Conservation (phyloP, 2,888 invertebrate genomes). For the Lottia gigantea region DNA sequence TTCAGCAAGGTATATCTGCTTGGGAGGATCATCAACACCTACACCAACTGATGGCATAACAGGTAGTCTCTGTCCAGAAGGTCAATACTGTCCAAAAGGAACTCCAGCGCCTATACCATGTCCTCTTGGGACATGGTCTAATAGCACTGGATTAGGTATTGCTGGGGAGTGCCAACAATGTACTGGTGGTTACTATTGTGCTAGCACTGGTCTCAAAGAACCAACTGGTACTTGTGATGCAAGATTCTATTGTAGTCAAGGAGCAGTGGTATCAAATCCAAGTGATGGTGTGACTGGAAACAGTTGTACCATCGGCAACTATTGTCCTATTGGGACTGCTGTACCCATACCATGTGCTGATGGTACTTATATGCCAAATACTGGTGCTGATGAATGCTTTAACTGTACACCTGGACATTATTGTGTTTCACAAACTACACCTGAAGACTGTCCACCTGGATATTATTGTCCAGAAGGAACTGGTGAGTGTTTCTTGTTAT, state of each 20-base stretch:
- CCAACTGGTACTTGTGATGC: slow-evolving; percentile 58
- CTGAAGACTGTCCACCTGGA: slow-evolving; percentile 58
- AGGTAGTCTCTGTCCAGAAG: slow-evolving; percentile 57
- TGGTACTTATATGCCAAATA: slow-evolving; percentile 54
- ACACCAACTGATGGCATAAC: slow-evolving; percentile 59
- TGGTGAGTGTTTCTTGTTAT: background rate
- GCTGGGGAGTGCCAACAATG: slow-evolving; percentile 40
- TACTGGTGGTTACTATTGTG: slow-evolving; percentile 56
- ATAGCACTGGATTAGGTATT: slow-evolving; percentile 50
- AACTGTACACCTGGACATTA: slow-evolving; percentile 59
- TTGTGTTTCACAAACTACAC: slow-evolving; percentile 50
- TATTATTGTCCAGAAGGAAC: slow-evolving; percentile 61
- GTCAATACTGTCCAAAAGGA: slow-evolving; percentile 56
- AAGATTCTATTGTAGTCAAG: slow-evolving; percentile 57
- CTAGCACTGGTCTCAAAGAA: slow-evolving; percentile 49
- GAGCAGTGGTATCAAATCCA: slow-evolving; percentile 52
- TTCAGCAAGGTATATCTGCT: slow-evolving; percentile 56
- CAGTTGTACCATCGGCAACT: slow-evolving; percentile 59
- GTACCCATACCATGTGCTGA: slow-evolving; percentile 49
- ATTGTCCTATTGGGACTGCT: slow-evolving; percentile 59
- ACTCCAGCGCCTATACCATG: slow-evolving; percentile 50
- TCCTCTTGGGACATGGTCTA: slow-evolving; percentile 54
- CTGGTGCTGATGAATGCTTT: slow-evolving; percentile 52
- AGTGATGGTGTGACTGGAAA: slow-evolving; percentile 55
- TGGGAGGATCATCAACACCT: slow-evolving; percentile 52